phyloP scores from a whole-genome alignment of 64 coral and sea anemone genomes.

The Orbicella faveolata region DNA sequence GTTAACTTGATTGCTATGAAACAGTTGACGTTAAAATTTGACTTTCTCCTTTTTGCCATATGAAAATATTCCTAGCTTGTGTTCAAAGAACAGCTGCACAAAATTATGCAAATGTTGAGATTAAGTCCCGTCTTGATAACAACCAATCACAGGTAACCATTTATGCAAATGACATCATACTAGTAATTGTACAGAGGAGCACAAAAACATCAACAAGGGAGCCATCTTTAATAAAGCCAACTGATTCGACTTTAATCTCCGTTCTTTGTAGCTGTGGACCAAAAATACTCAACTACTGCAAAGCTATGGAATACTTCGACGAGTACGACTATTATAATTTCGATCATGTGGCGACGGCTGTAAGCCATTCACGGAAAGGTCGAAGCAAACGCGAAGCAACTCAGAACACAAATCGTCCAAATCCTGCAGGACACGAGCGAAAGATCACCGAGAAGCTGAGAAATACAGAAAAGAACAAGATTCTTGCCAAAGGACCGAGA shows the following conservation, averaged over 20 bases:
- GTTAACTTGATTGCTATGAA: no score
- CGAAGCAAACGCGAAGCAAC: constrained; percentile 72
- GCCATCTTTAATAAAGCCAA: not conserved
- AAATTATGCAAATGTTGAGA: no score
- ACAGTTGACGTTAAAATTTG: no score
- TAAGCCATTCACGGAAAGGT: constrained; percentile 65
- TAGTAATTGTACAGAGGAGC: not conserved
- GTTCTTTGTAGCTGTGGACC: not conserved
- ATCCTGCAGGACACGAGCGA: constrained; percentile 79
- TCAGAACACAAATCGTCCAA: constrained; percentile 80
- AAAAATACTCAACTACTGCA: not conserved
- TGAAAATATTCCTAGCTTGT: no score
- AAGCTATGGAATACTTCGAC: constrained; percentile 60
- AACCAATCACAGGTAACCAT: constrained; percentile 12
- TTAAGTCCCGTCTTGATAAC: not conserved
- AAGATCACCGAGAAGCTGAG: constrained; percentile 72
- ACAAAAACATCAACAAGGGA: not conserved
- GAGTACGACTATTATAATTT: constrained; percentile 93
- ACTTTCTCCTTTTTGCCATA: no score
- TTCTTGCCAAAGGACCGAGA: not conserved
- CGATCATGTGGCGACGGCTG: constrained; percentile 38
- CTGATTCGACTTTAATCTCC: not conserved
- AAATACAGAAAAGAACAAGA: constrained; percentile 77
- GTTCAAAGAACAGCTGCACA: no score
- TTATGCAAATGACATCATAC: not conserved